Conservation (phyloP, 2,888 invertebrate species). For the Drosophila falleni region DNA sequence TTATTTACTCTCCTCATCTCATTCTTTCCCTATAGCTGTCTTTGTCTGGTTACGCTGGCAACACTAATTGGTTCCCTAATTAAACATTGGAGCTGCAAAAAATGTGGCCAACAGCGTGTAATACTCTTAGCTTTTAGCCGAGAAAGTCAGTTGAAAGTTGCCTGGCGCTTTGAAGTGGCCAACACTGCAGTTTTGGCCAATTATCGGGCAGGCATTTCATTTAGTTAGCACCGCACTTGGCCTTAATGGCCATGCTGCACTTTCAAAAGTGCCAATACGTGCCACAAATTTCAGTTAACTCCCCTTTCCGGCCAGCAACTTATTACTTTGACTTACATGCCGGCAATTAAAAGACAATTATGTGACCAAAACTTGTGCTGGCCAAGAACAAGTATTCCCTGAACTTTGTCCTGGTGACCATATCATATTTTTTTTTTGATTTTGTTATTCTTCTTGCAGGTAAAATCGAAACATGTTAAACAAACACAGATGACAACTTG, state of each 20-base stretch:
- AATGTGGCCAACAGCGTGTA: conserved; percentile 27
- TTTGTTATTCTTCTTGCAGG: conserved; percentile 33
- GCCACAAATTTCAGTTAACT: conserved; percentile 30
- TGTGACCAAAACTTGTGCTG: conserved; percentile 58
- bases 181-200: conserved; percentile 60
- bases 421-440: conserved; percentile 33
- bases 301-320: not conserved
- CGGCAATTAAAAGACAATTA: conserved; percentile 71
- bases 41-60: conserved; percentile 30
- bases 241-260: conserved; percentile 32
- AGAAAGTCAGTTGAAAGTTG: conserved; percentile 6
- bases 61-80: conserved; percentile 75
- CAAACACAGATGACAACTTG: not conserved
- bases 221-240: conserved; percentile 35
- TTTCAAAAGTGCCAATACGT: conserved; percentile 54
- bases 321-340: conserved; percentile 39
- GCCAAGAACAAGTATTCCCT: conserved; percentile 33
- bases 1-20: conserved; percentile 8
- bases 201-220: conserved; percentile 60
- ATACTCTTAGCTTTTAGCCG: not conserved
- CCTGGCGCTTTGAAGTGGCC: conserved; percentile 46
- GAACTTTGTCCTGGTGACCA: conserved; percentile 21
- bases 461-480: conserved; percentile 17
- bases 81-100: conserved; percentile 44
- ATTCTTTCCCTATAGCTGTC: not conserved